Evolutionary conservation across 1,140 invertebrate genomes (phyloP).

Genomic region (Himalopsyche phryganea): DNA sequence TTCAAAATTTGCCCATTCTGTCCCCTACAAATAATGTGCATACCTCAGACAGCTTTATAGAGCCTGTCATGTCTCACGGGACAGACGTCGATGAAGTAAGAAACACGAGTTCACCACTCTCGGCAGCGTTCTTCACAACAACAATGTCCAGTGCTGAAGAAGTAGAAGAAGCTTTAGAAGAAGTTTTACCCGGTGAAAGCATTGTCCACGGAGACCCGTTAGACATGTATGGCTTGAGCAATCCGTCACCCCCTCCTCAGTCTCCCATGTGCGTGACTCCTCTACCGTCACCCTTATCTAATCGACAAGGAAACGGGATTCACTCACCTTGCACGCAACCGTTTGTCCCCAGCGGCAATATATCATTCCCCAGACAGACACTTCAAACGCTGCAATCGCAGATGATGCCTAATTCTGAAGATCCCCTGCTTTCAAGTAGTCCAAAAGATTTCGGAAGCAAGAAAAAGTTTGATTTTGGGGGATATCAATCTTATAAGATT

Average conservation of each 20-base stretch:
- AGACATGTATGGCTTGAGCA: constrained; percentile 60
- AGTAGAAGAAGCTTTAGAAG: constrained; percentile 75
- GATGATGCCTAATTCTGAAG: constrained; percentile 83
- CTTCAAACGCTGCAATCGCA: constrained; percentile 57
- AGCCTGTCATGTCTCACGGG: constrained; percentile 24
- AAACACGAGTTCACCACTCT: constrained; percentile 67
- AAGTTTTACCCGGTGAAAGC: constrained; percentile 74
- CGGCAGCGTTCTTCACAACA: constrained; percentile 80
- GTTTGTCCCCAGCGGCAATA: constrained; percentile 41
- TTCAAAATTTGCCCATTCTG: constrained; percentile 41
- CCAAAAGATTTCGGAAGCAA: constrained; percentile 71
- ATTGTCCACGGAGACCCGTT: constrained; percentile 50
- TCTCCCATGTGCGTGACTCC: constrained; percentile 57
- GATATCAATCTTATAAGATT: constrained; percentile 57
- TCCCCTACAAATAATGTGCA: constrained; percentile 46
- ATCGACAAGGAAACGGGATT: constrained; percentile 45
- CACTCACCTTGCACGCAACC: constrained; percentile 27
- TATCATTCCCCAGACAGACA: constrained; percentile 41
- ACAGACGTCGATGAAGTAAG: constrained; percentile 56
- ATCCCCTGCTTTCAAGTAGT: constrained; percentile 75
- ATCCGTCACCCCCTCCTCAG: constrained; percentile 63
- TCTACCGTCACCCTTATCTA: constrained; percentile 58
- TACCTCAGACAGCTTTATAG: constrained; percentile 45
- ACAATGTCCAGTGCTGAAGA: constrained; percentile 80
- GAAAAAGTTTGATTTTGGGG: constrained; percentile 59